Evolutionary conservation across 1,140 invertebrate species (phyloP), one percentile per base, ranked within the genome.

Genomic region (Leptinotarsa undecemlineata): DNA sequence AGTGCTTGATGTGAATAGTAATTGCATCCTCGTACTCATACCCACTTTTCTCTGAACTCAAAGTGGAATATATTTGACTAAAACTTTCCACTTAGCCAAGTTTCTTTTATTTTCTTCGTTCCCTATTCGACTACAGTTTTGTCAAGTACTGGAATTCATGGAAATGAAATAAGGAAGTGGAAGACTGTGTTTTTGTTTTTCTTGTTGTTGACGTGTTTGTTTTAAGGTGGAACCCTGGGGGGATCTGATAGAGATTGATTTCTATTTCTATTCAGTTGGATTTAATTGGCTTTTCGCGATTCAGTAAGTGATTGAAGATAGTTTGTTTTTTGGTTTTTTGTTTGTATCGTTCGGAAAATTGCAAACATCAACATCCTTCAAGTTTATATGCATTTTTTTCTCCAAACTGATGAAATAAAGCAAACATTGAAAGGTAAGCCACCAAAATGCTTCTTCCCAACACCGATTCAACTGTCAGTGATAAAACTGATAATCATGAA

Each of bases 121-220:
- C 17, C 51, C 14, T 57, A 15, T 3, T 57, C 51, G 15, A 17
- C n/a, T 57, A 8, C 51, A 57, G 15, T 19, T 15, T 57, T 57
- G 51, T 57, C 51, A 57, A 57, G n/a, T 57, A 57, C 15, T 57
- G 51, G n/a, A 57, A n/a, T 57, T n/a, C 51, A 57, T 57, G 51
- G 51, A 57, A 57, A 57, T 57, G 51, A 19, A 57, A 57, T 57
- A 19, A 57, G 51, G 51, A 11, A 57, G 51, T 19, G 51, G 1
- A 19, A 57, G 13, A 57, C 51, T 57, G 15, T 57, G 51, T 57
- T 57, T 57, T 57, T 42, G 33, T 42, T 42, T 19, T 57, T 57
- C 15, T 57, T 57, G 51, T 57, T 57, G 51, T 57, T 57, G 51
- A 57, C 14, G n/a, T 57, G 51, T 57, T 57, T 57, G 15, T 57